These are phyloP conservation scores for Mormyrus lacerda DNA, from an alignment of 2,113 vertebrate species.

Conservation along the genomic window DNA sequence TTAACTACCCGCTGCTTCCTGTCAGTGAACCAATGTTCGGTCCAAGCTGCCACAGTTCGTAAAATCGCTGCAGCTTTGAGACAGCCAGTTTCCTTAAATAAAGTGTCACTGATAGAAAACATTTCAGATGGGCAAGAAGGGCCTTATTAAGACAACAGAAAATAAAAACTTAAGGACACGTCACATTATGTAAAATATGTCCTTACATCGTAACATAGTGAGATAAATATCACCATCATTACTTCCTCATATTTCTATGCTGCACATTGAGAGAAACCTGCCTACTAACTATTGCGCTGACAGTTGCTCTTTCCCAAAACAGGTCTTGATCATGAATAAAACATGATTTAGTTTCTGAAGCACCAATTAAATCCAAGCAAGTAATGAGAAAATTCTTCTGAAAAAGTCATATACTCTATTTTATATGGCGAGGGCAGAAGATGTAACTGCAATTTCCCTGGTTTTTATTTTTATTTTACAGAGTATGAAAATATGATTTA, in stretches of 20 bases:
- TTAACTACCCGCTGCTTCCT: too few relatives aligned
- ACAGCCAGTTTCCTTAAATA: neutral
- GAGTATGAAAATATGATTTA: neutral
- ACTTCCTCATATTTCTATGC: neutral
- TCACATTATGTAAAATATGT: neutral
- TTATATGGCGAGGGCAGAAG: neutral
- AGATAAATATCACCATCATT: neutral
- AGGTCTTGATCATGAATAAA: neutral
- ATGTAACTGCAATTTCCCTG: neutral
- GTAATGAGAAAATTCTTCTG: neutral
- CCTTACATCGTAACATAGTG: neutral
- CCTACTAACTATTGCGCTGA: neutral
- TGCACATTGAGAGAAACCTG: neutral
- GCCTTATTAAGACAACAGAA: neutral
- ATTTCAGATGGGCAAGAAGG: neutral
- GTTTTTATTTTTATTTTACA: neutral
- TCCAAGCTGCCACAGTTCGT: too few relatives aligned
- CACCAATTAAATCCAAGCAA: neutral
- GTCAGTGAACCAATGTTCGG: too few relatives aligned
- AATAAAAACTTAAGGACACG: neutral
- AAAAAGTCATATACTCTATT: neutral
- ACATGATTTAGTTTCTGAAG: neutral
- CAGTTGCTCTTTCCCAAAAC: neutral
- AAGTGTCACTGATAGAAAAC: neutral
- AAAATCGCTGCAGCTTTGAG: too few relatives aligned